Conservation (phyloP, 2,888 invertebrate genomes). For the Nemurella pictetii region DNA sequence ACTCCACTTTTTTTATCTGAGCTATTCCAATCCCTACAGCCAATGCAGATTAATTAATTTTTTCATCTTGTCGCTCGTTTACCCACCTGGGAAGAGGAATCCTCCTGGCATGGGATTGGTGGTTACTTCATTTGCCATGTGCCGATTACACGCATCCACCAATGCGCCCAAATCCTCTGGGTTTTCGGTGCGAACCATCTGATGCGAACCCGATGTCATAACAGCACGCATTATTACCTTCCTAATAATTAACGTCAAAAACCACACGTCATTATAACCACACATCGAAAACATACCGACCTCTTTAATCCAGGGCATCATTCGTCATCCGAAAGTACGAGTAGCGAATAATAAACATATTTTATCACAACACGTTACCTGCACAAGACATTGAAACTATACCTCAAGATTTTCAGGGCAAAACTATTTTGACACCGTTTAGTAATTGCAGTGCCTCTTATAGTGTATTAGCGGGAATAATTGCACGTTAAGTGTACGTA, state of each 20-base stretch:
- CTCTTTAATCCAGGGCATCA: neutral
- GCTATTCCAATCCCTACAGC: neutral
- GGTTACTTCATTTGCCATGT: neutral
- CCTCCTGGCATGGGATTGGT: neutral
- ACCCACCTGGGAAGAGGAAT: conserved; percentile 37
- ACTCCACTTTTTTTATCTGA: no score
- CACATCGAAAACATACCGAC: neutral
- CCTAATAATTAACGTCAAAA: neutral
- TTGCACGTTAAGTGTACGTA: neutral
- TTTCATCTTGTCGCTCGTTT: neutral
- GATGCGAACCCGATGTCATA: conserved; percentile 18
- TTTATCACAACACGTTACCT: no score
- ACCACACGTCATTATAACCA: neutral
- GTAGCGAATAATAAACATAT: neutral
- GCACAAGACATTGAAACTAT: neutral
- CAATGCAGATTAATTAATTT: conserved; percentile 34
- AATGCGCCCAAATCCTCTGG: conserved; percentile 61
- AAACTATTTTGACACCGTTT: neutral
- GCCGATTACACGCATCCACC: conserved; percentile 59
- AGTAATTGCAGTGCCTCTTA: neutral
- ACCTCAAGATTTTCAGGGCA: neutral
- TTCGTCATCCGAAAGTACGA: neutral
- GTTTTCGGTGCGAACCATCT: conserved; percentile 60
- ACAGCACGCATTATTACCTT: neutral
- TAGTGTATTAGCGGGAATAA: neutral